These are phyloP conservation scores for Equus przewalskii DNA, from an alignment of 2,113 vertebrate genomes.

Conservation along the genomic window DNA sequence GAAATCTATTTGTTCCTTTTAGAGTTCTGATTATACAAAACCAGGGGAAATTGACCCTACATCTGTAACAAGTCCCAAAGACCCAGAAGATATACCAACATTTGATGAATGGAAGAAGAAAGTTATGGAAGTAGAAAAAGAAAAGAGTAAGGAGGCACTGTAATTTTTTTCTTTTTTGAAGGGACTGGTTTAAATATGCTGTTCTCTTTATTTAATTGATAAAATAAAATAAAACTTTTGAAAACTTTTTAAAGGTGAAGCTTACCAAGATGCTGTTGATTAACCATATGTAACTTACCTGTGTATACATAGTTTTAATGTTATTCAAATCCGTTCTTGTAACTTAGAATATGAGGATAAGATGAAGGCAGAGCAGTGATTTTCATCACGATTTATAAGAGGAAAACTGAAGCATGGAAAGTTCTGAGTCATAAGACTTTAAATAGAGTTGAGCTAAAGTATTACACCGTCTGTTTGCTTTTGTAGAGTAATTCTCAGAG, in stretches of 20 bases:
- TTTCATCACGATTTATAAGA: constrained; percentile 26
- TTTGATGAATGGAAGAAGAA: constrained; percentile 99
- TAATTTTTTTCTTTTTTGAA: neutral
- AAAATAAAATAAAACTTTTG: constrained; percentile 45
- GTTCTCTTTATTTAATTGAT: constrained; percentile 13
- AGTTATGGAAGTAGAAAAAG: constrained; percentile 99
- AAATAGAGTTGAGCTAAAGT: neutral
- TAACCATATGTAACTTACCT: neutral
- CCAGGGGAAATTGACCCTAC: constrained; percentile 92
- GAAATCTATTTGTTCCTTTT: constrained; percentile 16
- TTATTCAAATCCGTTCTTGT: constrained; percentile 6
- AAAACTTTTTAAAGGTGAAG: constrained; percentile 37
- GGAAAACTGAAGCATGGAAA: neutral
- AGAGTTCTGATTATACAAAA: constrained; percentile 88
- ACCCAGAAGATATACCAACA: constrained; percentile 96
- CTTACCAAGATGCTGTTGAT: constrained; percentile 16
- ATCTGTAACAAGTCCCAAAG: constrained; percentile 91
- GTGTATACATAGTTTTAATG: neutral
- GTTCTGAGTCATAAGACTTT: constrained; percentile 46
- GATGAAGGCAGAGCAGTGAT: neutral
- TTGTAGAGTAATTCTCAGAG: constrained; percentile 4
- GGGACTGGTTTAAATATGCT: neutral
- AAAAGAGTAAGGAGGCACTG: constrained; percentile 93
- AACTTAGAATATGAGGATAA: constrained; percentile 23
- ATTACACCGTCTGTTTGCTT: neutral